Percentiles rank a stretch among this genome's conserved stretches.
These are phyloP conservation scores for Felis chaus DNA, from an alignment of 2,113 vertebrate genomes.

Conservation along the genomic window DNA sequence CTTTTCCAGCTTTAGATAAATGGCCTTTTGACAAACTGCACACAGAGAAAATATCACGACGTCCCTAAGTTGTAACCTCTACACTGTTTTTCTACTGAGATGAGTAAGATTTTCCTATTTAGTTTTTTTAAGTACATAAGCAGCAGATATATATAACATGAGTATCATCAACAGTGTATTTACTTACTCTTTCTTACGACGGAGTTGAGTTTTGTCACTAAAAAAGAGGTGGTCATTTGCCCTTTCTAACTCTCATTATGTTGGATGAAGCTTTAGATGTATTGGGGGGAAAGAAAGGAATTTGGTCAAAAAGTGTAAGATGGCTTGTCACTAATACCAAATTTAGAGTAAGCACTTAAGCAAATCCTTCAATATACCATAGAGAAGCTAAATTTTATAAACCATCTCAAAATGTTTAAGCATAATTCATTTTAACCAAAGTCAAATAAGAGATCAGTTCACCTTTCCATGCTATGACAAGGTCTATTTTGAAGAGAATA, in stretches of 20 bases:
- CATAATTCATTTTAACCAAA: constrained; percentile 23
- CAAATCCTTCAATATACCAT: background rate
- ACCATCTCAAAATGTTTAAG: background rate
- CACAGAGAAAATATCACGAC: constrained; percentile 79
- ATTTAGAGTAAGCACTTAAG: background rate
- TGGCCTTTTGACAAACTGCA: constrained; percentile 85
- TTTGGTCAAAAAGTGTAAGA: background rate
- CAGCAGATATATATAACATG: constrained; percentile 72
- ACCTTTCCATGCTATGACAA: background rate
- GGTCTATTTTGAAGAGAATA: constrained; percentile 35
- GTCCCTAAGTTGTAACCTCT: constrained; percentile 80
- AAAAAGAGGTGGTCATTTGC: background rate
- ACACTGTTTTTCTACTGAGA: constrained; percentile 85
- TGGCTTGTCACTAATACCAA: constrained; percentile 43
- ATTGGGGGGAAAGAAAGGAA: background rate
- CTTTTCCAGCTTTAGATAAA: constrained; percentile 85
- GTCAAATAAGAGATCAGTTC: background rate
- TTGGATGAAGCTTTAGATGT: background rate
- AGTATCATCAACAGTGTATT: constrained; percentile 66
- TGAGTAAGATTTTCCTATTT: constrained; percentile 88
- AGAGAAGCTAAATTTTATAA: constrained; percentile 25
- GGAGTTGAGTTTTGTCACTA: constrained; percentile 41
- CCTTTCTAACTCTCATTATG: constrained; percentile 3
- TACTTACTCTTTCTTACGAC: constrained; percentile 29
- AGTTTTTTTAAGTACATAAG: constrained; percentile 76